Evolutionary conservation across 2,888 invertebrate species (phyloP).

Genomic region (Agrochola macilenta): DNA sequence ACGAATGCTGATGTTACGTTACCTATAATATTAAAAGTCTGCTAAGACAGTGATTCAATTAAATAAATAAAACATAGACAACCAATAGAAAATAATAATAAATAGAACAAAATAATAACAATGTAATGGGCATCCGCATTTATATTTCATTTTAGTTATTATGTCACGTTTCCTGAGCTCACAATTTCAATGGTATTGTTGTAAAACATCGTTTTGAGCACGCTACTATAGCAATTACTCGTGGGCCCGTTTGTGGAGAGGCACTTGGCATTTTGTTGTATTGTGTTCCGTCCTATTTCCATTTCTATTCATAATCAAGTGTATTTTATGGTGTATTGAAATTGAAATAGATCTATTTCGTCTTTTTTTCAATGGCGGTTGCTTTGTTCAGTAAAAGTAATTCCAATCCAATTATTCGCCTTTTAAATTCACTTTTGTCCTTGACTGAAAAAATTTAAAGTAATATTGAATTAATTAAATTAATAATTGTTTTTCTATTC

Average conservation of each 20-base stretch:
- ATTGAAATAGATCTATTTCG: conserved; percentile 27
- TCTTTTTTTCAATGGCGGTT: conserved; percentile 10
- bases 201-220: conserved; percentile 25
- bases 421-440: neutral
- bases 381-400: neutral
- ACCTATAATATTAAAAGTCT: neutral
- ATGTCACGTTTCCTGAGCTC: conserved; percentile 28
- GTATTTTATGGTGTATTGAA: conserved; percentile 16
- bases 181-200: conserved; percentile 36
- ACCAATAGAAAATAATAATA: neutral
- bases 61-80: neutral
- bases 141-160: conserved; percentile 31
- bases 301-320: conserved; percentile 40
- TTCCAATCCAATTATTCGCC: neutral
- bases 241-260: conserved; percentile 34
- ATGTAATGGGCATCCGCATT: conserved; percentile 7
- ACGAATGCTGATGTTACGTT: too few relatives aligned
- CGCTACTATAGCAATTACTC: conserved; percentile 45
- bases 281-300: conserved; percentile 43
- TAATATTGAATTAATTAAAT: neutral
- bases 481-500: conserved; percentile 46
- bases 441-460: neutral
- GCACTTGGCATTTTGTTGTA: conserved; percentile 30
- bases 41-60: neutral
- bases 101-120: conserved; percentile 11